Evolutionary conservation across 2,797 vertebrate genomes (phyloP).

Genomic region (Podarcis siculus): DNA sequence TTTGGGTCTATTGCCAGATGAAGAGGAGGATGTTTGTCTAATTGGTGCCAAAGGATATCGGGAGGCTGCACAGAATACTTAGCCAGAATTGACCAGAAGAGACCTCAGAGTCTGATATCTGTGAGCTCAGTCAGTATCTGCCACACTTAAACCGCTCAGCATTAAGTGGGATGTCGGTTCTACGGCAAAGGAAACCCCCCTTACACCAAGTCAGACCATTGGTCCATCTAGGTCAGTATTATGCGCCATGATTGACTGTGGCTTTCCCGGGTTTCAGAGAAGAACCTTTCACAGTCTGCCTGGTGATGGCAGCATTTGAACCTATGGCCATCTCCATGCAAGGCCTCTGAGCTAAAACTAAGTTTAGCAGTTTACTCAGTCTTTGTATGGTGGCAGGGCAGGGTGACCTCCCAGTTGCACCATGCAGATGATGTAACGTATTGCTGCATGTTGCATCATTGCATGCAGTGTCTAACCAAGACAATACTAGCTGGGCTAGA

Average conservation of each 20-base stretch:
- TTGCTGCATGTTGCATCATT: not conserved
- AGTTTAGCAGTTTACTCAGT: not conserved
- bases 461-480: not conserved
- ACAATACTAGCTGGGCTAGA: not conserved
- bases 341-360: not conserved
- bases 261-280: not conserved
- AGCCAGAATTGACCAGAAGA: not conserved
- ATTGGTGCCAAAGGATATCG: not conserved
- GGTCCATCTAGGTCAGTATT: not conserved
- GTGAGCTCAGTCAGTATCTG: not conserved
- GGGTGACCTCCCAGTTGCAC: not conserved
- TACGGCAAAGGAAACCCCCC: not conserved
- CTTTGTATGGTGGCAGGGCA: not conserved
- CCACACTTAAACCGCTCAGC: not conserved
- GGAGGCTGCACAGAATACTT: not conserved
- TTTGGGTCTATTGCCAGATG: not conserved
- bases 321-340: not conserved
- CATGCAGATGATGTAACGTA: no score
- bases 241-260: no score
- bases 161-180: no score
- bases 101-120: not conserved
- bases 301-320: not conserved
- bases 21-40: not conserved
- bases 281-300: not conserved
- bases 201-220: not conserved